These are phyloP conservation scores for Augochlora pura DNA, from an alignment of 1,140 invertebrate genomes.

Conservation along the genomic window DNA sequence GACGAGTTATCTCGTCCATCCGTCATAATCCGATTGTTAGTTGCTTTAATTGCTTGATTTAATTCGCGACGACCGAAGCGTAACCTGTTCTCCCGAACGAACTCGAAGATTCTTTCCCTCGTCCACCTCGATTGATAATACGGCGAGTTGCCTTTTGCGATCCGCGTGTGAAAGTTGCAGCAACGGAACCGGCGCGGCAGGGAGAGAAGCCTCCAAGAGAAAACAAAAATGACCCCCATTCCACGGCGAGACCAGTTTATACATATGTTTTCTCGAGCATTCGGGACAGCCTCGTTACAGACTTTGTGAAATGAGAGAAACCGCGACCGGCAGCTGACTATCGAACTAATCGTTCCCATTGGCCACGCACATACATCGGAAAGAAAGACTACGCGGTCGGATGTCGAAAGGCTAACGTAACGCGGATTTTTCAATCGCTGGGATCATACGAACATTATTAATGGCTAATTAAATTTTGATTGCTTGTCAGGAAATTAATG, in stretches of 20 bases:
- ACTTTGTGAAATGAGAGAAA: conserved; percentile 15
- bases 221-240: conserved; percentile 41
- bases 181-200: background rate
- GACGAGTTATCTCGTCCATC: background rate
- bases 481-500: too few relatives aligned
- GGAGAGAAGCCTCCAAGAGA: background rate
- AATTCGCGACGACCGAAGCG: background rate
- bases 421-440: too few relatives aligned
- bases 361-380: too few relatives aligned
- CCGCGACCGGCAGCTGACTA: background rate
- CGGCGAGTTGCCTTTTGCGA: background rate
- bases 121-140: background rate
- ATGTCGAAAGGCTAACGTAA: background rate
- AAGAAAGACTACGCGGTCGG: background rate
- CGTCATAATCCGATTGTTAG: background rate
- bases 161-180: conserved; percentile 11
- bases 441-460: too few relatives aligned
- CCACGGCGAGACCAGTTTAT: conserved; percentile 3
- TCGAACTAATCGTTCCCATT: background rate
- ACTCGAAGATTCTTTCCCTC: background rate
- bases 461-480: too few relatives aligned
- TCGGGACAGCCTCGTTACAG: background rate
- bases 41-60: background rate
- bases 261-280: conserved; percentile 13
- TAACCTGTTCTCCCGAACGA: background rate